These are phyloP conservation scores for Cremastobaeus sp. DNA, from an alignment of 2,888 invertebrate species.

Conservation along the genomic window DNA sequence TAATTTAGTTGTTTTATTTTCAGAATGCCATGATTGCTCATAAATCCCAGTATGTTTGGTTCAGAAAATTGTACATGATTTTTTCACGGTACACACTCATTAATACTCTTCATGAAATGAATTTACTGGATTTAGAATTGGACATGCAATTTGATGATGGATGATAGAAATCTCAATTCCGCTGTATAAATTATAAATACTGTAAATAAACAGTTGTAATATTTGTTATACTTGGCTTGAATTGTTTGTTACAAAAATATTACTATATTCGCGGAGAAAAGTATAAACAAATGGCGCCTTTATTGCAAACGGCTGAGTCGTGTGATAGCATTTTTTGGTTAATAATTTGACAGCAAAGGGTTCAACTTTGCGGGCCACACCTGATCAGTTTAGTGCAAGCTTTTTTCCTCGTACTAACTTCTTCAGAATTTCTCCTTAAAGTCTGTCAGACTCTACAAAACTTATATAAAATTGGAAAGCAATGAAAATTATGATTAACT, in stretches of 20 bases:
- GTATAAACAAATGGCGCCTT: too few species aligned
- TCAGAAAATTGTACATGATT: slow-evolving; percentile 90
- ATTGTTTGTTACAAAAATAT: background rate
- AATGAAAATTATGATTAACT: too few species aligned
- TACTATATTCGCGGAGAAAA: too few species aligned
- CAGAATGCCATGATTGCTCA: slow-evolving; percentile 91
- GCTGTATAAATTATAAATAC: slow-evolving; percentile 57
- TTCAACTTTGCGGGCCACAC: too few species aligned
- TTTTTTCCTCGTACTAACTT: too few species aligned
- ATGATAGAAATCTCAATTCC: slow-evolving; percentile 41
- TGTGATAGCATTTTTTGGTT: too few species aligned
- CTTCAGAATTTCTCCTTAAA: too few species aligned
- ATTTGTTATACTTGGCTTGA: slow-evolving; percentile 19
- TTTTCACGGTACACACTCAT: slow-evolving; percentile 95
- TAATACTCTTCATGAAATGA: slow-evolving; percentile 90
- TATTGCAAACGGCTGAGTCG: too few species aligned
- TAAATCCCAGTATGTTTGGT: slow-evolving; percentile 96
- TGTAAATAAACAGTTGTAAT: slow-evolving; percentile 60
- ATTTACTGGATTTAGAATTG: slow-evolving; percentile 86
- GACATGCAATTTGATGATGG: slow-evolving; percentile 85
- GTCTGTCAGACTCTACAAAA: too few species aligned
- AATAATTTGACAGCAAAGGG: too few species aligned
- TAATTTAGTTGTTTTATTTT: slow-evolving; percentile 52
- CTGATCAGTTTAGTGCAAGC: too few species aligned
- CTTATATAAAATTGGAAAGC: too few species aligned